Evolutionary conservation across 2,113 vertebrate species (phyloP).

Genomic region (Pitta sordida): DNA sequence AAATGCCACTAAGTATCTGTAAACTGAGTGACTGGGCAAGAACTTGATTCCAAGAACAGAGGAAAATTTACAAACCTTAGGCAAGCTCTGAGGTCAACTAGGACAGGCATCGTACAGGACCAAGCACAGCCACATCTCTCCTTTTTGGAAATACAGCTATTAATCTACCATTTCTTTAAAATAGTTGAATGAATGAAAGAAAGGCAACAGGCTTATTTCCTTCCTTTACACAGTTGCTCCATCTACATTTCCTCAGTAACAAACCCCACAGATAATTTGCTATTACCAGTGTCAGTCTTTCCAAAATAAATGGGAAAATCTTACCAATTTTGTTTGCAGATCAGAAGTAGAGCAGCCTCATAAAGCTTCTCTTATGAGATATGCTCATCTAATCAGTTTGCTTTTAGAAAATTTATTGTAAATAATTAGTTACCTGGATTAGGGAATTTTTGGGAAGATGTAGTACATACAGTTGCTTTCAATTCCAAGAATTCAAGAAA

Average conservation of each 20-base stretch:
- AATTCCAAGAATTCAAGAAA: background rate
- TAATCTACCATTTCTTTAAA: background rate
- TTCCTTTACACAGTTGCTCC: background rate
- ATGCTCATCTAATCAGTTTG: background rate
- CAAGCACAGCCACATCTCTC: background rate
- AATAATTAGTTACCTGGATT: background rate
- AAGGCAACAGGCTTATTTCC: background rate
- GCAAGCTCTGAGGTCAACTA: background rate
- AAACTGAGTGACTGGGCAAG: background rate
- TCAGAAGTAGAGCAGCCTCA: background rate
- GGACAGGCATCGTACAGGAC: background rate
- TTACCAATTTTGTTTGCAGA: background rate
- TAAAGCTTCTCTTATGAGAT: background rate
- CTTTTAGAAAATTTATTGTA: background rate
- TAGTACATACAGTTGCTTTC: background rate
- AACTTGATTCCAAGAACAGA: background rate
- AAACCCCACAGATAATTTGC: background rate
- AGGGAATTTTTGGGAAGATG: background rate
- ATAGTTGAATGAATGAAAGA: background rate
- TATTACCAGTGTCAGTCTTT: background rate
- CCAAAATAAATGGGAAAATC: background rate
- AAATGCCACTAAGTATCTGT: background rate
- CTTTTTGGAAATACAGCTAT: background rate
- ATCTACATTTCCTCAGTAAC: background rate
- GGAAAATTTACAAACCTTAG: background rate